Conservation (phyloP, 2,888 invertebrate genomes). For the Phoronis australis region DNA sequence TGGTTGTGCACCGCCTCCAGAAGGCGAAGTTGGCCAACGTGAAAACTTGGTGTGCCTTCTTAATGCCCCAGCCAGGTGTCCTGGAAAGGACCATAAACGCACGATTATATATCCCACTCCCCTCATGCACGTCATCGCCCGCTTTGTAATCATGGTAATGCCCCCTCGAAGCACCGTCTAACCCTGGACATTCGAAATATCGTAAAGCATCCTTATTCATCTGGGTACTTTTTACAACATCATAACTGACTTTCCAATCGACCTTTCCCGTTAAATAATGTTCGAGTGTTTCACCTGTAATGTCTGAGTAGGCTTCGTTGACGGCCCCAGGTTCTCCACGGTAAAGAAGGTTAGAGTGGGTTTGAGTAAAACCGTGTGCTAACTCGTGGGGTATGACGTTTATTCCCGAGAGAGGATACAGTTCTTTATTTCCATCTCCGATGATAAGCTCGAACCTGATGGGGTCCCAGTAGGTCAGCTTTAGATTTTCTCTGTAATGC, state of each 20-base stretch:
- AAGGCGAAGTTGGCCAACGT: slow-evolving; percentile 22
- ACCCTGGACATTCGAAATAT: slow-evolving; percentile 20
- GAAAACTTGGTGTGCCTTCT: slow-evolving; percentile 20
- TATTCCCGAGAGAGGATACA: slow-evolving; percentile 16
- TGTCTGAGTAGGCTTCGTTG: too few relatives aligned
- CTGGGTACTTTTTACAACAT: slow-evolving; percentile 8
- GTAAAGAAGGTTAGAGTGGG: slow-evolving; percentile 17
- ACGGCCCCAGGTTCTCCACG: slow-evolving; percentile 15
- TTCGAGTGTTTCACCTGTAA: slow-evolving; percentile 20
- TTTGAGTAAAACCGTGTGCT: slow-evolving; percentile 20
- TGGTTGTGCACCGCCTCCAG: slow-evolving; percentile 19
- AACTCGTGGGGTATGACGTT: slow-evolving; percentile 24
- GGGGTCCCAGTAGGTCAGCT: slow-evolving; percentile 28
- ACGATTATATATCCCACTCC: slow-evolving; percentile 25
- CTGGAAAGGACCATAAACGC: slow-evolving; percentile 21
- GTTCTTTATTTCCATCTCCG: slow-evolving; percentile 8
- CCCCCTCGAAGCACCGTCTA: slow-evolving; percentile 22
- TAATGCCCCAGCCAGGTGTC: slow-evolving; percentile 15
- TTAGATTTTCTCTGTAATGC: slow-evolving; percentile 19
- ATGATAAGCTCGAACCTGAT: too few relatives aligned
- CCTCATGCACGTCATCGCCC: slow-evolving; percentile 21
- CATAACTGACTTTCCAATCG: slow-evolving; percentile 16
- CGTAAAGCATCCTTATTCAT: too few relatives aligned
- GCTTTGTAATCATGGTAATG: slow-evolving; percentile 12
- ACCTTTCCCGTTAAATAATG: slow-evolving; percentile 7